Conservation (phyloP, 2,113 vertebrate genomes). For the Eupsittula cactorum region DNA sequence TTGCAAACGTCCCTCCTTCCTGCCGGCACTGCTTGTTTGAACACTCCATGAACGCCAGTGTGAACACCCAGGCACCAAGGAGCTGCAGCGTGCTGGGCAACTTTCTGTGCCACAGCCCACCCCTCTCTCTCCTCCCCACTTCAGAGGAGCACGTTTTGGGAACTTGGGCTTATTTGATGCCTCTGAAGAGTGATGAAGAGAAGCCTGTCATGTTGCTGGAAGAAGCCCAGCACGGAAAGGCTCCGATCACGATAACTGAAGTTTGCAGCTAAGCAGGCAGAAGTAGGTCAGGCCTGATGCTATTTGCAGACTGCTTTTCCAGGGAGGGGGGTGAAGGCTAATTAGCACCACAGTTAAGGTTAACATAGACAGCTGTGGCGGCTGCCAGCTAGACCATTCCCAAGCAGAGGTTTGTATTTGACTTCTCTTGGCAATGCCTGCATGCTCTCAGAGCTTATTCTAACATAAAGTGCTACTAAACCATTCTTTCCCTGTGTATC, state of each 20-base stretch:
- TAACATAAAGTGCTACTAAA: neutral
- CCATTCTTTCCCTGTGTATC: neutral
- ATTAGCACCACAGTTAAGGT: neutral
- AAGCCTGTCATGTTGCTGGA: neutral
- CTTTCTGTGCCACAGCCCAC: neutral
- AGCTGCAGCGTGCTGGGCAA: neutral
- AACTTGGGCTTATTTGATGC: neutral
- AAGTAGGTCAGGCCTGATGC: slow-evolving; percentile 20
- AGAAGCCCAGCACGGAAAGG: neutral
- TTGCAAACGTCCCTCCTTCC: neutral
- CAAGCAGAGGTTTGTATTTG: neutral
- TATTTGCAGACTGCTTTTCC: neutral
- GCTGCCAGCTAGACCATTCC: neutral
- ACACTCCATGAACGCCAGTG: neutral
- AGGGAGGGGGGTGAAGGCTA: neutral
- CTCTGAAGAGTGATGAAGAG: neutral
- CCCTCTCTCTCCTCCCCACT: neutral
- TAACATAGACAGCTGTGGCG: accelerated
- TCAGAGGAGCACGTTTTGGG: neutral
- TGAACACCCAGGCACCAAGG: neutral
- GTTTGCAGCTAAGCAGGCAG: neutral
- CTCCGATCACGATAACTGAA: neutral
- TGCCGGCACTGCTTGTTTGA: neutral
- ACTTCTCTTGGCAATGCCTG: neutral
- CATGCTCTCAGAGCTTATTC: neutral